Conservation (phyloP, 2,797 vertebrate species). For the Xenops minutus region DNA sequence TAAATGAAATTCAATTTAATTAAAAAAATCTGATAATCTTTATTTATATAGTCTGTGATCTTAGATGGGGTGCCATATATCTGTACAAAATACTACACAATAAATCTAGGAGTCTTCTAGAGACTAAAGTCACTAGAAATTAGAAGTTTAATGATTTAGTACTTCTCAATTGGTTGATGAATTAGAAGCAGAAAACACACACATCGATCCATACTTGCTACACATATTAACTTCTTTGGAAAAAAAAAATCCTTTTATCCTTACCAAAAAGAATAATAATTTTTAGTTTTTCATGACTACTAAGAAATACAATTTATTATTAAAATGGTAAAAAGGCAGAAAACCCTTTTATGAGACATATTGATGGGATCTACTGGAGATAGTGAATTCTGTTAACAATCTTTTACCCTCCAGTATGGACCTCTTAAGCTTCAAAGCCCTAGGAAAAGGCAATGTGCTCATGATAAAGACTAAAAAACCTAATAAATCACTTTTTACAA, state of each 20-base stretch:
- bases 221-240: background rate
- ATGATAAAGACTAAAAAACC: background rate
- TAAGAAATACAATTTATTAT: background rate
- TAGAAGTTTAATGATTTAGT: background rate
- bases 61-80: background rate
- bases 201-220: fast-evolving
- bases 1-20: background rate
- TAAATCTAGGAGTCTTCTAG: background rate
- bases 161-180: background rate
- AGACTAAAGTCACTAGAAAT: background rate
- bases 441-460: background rate
- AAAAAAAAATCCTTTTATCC: background rate
- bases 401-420: background rate
- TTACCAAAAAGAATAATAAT: background rate
- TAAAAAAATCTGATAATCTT: background rate
- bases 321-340: background rate
- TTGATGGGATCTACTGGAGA: background rate
- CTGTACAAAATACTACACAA: background rate
- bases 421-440: background rate
- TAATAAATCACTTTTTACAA: background rate
- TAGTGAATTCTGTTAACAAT: background rate
- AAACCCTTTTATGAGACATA: background rate
- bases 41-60: fast-evolving
- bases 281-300: background rate
- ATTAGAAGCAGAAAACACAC: background rate